Percentiles rank a stretch among this genome's conserved stretches.
Evolutionary conservation across 2,113 vertebrate genomes (phyloP).

Genomic region (Callaeas wilsoni): DNA sequence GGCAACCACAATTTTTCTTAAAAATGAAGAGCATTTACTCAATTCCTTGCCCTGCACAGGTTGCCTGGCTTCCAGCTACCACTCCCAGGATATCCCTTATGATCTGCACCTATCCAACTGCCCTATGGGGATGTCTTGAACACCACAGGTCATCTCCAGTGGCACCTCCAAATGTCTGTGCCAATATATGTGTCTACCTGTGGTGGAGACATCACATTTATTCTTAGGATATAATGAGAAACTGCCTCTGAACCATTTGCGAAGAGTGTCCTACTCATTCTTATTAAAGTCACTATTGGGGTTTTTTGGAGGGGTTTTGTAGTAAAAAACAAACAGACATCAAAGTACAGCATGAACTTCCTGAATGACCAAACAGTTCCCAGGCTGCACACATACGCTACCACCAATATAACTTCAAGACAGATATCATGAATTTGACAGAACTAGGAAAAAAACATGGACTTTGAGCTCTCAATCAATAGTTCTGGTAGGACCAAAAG

Average conservation of each 20-base stretch:
- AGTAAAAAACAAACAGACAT: neutral
- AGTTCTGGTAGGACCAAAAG: neutral
- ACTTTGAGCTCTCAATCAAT: neutral
- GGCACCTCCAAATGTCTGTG: neutral
- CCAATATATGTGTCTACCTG: neutral
- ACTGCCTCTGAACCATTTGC: neutral
- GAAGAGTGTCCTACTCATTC: neutral
- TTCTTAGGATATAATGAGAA: neutral
- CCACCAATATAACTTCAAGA: neutral
- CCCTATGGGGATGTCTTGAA: neutral
- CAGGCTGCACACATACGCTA: neutral
- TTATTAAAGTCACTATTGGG: neutral
- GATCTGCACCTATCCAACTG: neutral
- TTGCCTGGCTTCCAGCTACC: neutral
- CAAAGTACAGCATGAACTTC: neutral
- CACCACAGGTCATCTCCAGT: neutral
- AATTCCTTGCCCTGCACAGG: neutral
- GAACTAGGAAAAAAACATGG: neutral
- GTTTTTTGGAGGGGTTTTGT: accelerated
- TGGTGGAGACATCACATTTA: neutral
- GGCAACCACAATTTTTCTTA: too few species aligned
- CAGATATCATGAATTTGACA: neutral
- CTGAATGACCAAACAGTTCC: neutral
- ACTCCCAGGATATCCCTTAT: neutral
- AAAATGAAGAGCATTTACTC: neutral